Base-by-base conservation (phyloP, 2,797 vertebrate genomes). In the Rhinophrynus dorsalis region DNA sequence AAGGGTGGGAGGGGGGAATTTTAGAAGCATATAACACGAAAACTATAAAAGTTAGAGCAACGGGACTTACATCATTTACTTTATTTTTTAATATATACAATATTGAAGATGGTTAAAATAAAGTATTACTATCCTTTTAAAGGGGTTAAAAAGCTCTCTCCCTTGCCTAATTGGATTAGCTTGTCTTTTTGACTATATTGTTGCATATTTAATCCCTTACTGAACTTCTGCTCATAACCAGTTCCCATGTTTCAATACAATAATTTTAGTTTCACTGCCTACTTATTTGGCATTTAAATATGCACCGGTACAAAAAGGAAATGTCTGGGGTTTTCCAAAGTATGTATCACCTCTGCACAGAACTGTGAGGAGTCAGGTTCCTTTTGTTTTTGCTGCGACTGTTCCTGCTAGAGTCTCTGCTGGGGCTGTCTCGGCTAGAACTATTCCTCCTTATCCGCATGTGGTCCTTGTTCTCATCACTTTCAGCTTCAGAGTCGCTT, bases 401-500 rank as follows among this genome's bases (percentile, higher is more conserved):
- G 69, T 88, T 88, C 80, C 77, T 83, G 68, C 78, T 85, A 8
- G 88, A 91, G 80, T 91, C 89, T 56, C 75, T 86, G 68, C 64
- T 75, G 5, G 88, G 87, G 62, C 80, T 88, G 57, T 89, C 87
- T 75, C 83, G 83, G 27, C 88, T 85, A n/a, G 57, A 84, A 78
- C 81, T 88, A 38, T 86, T 78, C 50, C 85, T 88, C 26, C 82
- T 83, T 59, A 88, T 79, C 70, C 84, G 88, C 4, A 78, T 79
- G 76, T 86, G 87, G 51, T 89, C 89, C 75, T 86, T 88, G 74
- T 86, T 90, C 45, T 91, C 94, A 75, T 93, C 95, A 33, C 92
- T 89, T 79, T 99, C 96, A 0, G 93, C 88, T 81, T 99, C 97
- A 0, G 97, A 98, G 87, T 99, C 97, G 77, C 97, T 99, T 48